Conservation (phyloP, 1,140 invertebrate genomes). For the Tetragnatha versicolor region DNA sequence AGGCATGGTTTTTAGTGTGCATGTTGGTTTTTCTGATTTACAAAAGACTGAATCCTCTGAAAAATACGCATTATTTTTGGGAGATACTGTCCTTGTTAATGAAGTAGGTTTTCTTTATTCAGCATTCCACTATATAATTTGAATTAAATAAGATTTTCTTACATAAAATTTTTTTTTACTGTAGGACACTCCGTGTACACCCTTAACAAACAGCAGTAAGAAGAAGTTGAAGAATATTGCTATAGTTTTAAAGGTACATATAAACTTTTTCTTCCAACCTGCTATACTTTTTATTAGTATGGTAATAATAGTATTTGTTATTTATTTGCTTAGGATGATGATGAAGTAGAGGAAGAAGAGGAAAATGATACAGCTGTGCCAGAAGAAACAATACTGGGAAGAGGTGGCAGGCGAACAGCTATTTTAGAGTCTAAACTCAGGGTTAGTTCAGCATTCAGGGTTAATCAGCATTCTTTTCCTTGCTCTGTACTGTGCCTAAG, state of each 20-base stretch:
- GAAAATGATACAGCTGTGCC: constrained; percentile 71
- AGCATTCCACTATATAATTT: not conserved
- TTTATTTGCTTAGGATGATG: constrained; percentile 68
- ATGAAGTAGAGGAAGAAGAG: constrained; percentile 71
- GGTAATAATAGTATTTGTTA: not conserved
- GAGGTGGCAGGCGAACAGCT: constrained; percentile 88
- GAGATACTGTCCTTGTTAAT: constrained; percentile 95
- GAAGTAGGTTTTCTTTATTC: constrained; percentile 69
- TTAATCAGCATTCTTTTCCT: not conserved
- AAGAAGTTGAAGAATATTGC: constrained; percentile 93
- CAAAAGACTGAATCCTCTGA: constrained; percentile 84
- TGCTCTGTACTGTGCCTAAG: not conserved
- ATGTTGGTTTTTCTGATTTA: constrained; percentile 90
- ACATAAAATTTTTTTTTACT: not conserved
- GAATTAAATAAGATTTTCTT: too few relatives aligned
- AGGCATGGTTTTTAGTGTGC: constrained; percentile 97
- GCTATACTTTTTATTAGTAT: not conserved
- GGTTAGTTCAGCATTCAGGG: constrained; percentile 65
- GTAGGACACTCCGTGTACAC: constrained; percentile 78
- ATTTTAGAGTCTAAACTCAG: constrained; percentile 94
- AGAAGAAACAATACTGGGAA: constrained; percentile 74
- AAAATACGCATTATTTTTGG: constrained; percentile 92
- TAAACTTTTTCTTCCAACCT: not conserved
- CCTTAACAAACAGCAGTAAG: constrained; percentile 91
- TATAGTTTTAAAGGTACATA: constrained; percentile 84